These are phyloP conservation scores for Halesus radiatus DNA, from an alignment of 1,140 invertebrate genomes.

Conservation along the genomic window DNA sequence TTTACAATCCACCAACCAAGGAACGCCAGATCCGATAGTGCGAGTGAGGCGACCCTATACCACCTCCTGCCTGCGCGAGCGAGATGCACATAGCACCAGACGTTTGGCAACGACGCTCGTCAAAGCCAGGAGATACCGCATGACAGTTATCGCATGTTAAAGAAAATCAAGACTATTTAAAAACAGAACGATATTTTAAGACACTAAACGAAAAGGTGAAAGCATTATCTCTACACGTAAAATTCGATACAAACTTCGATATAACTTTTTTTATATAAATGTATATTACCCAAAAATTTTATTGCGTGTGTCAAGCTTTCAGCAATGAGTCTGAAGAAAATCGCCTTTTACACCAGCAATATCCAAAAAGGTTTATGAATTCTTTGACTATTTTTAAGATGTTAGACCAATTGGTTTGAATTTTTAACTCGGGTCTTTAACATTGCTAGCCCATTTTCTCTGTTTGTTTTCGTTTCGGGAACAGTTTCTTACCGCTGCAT, in stretches of 20 bases:
- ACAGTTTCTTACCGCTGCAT: slow-evolving; percentile 2
- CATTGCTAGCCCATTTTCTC: background rate
- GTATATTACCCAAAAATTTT: background rate
- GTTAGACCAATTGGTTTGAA: background rate
- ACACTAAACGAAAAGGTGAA: background rate
- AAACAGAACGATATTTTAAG: no score
- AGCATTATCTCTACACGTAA: background rate
- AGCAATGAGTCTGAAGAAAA: background rate
- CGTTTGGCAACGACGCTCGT: slow-evolving; percentile 36
- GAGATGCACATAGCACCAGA: background rate
- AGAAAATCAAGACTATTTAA: background rate
- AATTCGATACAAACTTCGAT: background rate
- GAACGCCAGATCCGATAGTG: slow-evolving; percentile 31
- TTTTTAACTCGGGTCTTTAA: background rate
- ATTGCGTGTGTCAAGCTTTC: background rate
- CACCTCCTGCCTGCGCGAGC: background rate
- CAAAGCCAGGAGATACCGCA: slow-evolving; percentile 36
- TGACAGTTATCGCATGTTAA: slow-evolving; percentile 36
- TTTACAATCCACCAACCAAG: slow-evolving; percentile 50
- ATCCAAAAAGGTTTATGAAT: background rate
- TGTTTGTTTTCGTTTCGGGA: background rate
- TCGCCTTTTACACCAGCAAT: background rate
- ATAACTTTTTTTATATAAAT: background rate
- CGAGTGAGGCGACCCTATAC: background rate
- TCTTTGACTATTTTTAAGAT: background rate